These are phyloP conservation scores for Deroplatys truncata DNA, from an alignment of 2,888 invertebrate species.

Conservation along the genomic window DNA sequence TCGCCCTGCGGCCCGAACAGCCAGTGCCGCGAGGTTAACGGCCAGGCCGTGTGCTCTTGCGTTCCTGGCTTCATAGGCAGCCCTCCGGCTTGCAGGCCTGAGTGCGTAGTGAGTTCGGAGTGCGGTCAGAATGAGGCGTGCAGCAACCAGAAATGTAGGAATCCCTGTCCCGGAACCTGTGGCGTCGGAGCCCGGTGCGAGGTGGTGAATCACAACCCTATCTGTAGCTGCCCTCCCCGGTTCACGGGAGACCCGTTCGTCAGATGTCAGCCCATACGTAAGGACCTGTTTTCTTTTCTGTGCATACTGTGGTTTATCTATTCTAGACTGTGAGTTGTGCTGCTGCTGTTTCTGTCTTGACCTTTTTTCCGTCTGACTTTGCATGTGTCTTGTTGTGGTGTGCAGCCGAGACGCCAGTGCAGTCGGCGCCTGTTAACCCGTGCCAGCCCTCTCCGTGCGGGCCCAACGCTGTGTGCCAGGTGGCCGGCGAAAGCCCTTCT, in stretches of 20 bases:
- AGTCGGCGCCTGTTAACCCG: conserved; percentile 49
- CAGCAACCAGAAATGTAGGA: conserved; percentile 61
- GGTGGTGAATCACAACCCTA: conserved; percentile 69
- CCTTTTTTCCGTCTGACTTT: not conserved
- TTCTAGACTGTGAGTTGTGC: not conserved
- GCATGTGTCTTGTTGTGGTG: not conserved
- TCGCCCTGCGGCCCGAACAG: conserved; percentile 78
- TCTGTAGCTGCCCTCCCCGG: conserved; percentile 64
- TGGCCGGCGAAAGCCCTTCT: conserved; percentile 49
- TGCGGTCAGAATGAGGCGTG: conserved; percentile 64
- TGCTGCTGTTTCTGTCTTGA: not conserved
- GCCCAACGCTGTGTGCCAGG: conserved; percentile 59
- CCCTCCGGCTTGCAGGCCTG: conserved; percentile 65
- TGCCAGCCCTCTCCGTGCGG: conserved; percentile 67
- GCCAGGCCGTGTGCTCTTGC: conserved; percentile 69
- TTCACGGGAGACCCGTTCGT: conserved; percentile 79
- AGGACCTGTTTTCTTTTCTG: conserved; percentile 36
- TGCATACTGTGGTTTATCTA: no score
- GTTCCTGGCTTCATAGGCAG: conserved; percentile 59
- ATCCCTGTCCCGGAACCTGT: conserved; percentile 70
- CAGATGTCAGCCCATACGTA: conserved; percentile 61
- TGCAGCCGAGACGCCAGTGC: conserved; percentile 31
- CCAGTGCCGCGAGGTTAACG: conserved; percentile 67
- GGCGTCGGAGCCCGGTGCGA: conserved; percentile 68
- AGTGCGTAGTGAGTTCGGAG: conserved; percentile 68